phyloP scores from a whole-genome alignment of 1,140 invertebrate genomes.

The Cardiocondyla obscurior region DNA sequence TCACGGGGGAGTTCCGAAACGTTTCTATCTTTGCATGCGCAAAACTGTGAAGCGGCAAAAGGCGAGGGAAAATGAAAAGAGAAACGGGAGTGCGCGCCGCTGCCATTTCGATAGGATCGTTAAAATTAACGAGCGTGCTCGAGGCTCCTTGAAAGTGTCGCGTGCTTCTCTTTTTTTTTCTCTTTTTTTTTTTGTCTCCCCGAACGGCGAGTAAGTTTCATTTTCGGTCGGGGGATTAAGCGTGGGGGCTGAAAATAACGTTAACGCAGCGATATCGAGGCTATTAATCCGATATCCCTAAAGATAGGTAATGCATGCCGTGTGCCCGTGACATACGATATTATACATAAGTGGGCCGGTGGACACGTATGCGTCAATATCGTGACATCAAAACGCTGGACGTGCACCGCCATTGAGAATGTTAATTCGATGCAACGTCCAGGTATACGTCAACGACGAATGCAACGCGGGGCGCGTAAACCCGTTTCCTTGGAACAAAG shows the following conservation, averaged over 20 bases:
- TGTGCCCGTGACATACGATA: not conserved
- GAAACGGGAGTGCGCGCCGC: conserved; percentile 25
- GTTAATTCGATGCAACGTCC: conserved; percentile 38
- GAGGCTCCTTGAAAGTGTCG: conserved; percentile 60
- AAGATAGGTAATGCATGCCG: not conserved
- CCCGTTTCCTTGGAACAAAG: conserved; percentile 35
- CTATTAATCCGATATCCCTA: not conserved
- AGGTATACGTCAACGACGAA: conserved; percentile 13
- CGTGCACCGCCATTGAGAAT: conserved; percentile 45
- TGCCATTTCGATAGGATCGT: conserved; percentile 66
- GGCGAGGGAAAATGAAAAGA: conserved; percentile 65
- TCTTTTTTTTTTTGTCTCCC: no score
- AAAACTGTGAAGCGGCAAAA: conserved; percentile 50
- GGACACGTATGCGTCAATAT: not conserved
- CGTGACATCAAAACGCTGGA: conserved; percentile 28
- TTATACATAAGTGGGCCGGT: not conserved
- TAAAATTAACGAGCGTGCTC: conserved; percentile 69
- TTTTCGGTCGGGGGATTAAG: conserved; percentile 8
- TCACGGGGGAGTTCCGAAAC: not conserved
- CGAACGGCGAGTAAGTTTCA: conserved; percentile 8
- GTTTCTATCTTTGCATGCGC: not conserved
- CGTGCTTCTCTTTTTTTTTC: conserved; percentile 64
- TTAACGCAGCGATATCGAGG: not conserved
- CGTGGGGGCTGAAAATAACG: not conserved
- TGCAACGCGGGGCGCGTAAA: not conserved